Evolutionary conservation across 2,888 invertebrate genomes (phyloP).

Genomic region (Acrobasis consociella): DNA sequence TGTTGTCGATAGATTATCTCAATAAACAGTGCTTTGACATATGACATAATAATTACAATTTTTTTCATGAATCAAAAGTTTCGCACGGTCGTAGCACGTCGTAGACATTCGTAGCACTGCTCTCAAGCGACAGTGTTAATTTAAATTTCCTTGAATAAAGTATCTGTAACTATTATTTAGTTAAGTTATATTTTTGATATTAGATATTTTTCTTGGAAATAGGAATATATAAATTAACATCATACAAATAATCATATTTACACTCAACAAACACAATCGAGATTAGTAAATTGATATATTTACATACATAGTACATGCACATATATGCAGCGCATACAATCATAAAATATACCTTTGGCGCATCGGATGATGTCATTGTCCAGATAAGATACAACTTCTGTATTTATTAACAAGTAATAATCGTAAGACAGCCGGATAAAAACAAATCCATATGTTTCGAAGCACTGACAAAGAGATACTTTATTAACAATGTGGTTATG

Average conservation of each 20-base stretch:
- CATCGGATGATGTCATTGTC: neutral
- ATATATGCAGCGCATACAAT: neutral
- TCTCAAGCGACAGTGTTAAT: too few relatives aligned
- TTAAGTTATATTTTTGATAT: too few relatives aligned
- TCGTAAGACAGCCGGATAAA: slow-evolving; percentile 7
- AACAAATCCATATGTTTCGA: neutral
- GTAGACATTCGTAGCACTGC: neutral
- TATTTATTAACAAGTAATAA: neutral
- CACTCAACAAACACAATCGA: too few relatives aligned
- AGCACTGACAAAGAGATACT: slow-evolving; percentile 20
- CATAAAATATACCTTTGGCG: neutral
- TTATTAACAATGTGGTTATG: slow-evolving; percentile 39
- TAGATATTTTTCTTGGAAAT: too few relatives aligned
- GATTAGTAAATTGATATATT: too few relatives aligned
- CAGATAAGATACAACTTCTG: slow-evolving; percentile 1
- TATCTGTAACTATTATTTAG: too few relatives aligned
- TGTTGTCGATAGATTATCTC: neutral
- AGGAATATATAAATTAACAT: too few relatives aligned
- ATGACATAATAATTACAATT: neutral
- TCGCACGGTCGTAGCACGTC: neutral
- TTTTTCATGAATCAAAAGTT: neutral
- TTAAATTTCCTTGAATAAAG: too few relatives aligned
- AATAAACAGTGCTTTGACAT: neutral
- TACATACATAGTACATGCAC: too few relatives aligned
- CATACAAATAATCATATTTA: too few relatives aligned